phyloP scores from a whole-genome alignment of 1,140 invertebrate genomes.

The Bursaphelenchus mucronatus region DNA sequence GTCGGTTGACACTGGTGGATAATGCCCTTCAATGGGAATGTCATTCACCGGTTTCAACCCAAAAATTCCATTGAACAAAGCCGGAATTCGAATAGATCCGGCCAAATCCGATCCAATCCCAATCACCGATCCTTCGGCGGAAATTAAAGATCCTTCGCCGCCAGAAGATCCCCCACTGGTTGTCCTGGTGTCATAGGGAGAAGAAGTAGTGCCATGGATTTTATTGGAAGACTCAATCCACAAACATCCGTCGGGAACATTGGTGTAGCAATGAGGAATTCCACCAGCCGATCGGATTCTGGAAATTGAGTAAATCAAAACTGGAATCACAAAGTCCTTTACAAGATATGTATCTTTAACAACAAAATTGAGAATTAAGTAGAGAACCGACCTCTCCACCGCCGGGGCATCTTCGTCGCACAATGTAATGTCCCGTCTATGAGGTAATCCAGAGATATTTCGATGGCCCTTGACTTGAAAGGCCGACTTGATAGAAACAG shows the following conservation, averaged over 20 bases:
- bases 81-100: slow-evolving; percentile 88
- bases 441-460: slow-evolving; percentile 14
- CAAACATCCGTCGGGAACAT: slow-evolving; percentile 9
- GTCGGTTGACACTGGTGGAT: slow-evolving; percentile 30
- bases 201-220: slow-evolving; percentile 76
- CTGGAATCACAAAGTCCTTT: slow-evolving; percentile 30
- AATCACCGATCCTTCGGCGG: slow-evolving; percentile 67
- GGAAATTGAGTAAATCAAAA: slow-evolving; percentile 19
- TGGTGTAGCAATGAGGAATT: slow-evolving; percentile 8
- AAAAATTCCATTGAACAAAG: slow-evolving; percentile 84
- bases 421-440: slow-evolving; percentile 22
- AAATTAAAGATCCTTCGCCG: slow-evolving; percentile 55
- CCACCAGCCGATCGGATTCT: slow-evolving; percentile 6
- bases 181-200: slow-evolving; percentile 80
- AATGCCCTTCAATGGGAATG: slow-evolving; percentile 33
- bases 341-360: too few species aligned
- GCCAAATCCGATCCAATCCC: slow-evolving; percentile 91
- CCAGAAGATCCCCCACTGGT: slow-evolving; percentile 70
- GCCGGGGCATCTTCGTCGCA: slow-evolving; percentile 23
- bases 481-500: slow-evolving; percentile 31
- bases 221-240: slow-evolving; percentile 81
- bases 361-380: too few species aligned
- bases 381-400: slow-evolving; percentile 17
- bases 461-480: slow-evolving; percentile 30
- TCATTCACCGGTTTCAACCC: slow-evolving; percentile 82